A percentile compares a stretch with the other conserved stretches of the same genome.
phyloP scores from a whole-genome alignment of 2,797 vertebrate species.

The Dendrocincla fuliginosa region DNA sequence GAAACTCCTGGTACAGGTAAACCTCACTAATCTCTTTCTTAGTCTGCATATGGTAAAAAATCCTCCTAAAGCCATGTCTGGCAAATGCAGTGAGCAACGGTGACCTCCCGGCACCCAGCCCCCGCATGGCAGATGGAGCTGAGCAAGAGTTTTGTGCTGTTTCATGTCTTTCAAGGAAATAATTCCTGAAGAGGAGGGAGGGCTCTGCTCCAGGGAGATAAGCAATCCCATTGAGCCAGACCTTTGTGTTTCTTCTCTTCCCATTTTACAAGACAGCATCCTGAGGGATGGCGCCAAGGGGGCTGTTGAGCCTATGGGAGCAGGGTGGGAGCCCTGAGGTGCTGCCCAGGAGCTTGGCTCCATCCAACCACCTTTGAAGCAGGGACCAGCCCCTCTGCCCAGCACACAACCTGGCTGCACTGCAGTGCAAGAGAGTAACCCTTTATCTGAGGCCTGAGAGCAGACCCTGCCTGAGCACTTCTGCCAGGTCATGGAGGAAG shows the following conservation, averaged over 20 bases:
- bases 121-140: background rate
- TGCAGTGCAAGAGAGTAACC: accelerated
- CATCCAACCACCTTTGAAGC: accelerated
- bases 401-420: background rate
- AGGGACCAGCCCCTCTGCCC: background rate
- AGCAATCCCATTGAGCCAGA: background rate
- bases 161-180: slow-evolving; percentile 60
- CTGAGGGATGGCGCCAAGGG: background rate
- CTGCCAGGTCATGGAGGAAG: background rate
- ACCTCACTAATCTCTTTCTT: background rate
- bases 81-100: background rate
- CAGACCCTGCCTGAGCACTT: background rate
- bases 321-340: background rate
- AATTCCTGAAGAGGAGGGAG: slow-evolving; percentile 47
- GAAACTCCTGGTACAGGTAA: background rate
- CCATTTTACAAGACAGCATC: background rate
- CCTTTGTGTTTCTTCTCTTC: background rate
- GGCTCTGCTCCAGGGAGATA: background rate
- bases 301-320: background rate
- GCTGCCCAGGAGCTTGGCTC: background rate
- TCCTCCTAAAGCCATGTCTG: background rate
- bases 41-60: background rate
- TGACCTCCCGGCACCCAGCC: slow-evolving; percentile 5
- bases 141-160: slow-evolving; percentile 32
- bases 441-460: background rate